Evolutionary conservation across 1,140 invertebrate species (phyloP), one percentile per base, ranked within the genome.

Genomic region (Zeugodacus cucurbitae): DNA sequence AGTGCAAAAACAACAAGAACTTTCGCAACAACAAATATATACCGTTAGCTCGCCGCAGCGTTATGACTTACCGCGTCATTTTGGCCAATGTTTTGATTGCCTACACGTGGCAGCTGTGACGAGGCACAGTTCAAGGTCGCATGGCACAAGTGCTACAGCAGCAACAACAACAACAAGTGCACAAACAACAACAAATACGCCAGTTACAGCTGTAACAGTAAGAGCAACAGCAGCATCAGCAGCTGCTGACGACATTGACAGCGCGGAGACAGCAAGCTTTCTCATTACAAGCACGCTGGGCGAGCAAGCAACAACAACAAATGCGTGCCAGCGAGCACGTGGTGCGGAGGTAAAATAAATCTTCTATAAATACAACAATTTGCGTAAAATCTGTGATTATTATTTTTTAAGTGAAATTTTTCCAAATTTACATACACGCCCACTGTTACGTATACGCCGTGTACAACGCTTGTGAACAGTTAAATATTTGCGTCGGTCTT

Each of bases 61-160:
- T 48, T 48, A 17, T 37, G 34, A 14, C 22, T n/a, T 82, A n/a
- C 8, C 41, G 74, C 22, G 41, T 22, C 14, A 37, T 82, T 41
- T 82, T 41, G 41, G 74, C 10, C 41, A n/a, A 10, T 82, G 74
- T 82, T 54, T 82, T 29, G 74, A 82, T n/a, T 82, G 74, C n/a
- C 48, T 82, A 26, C 74, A 82, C 41, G 41, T 82, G 41, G 74
- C 74, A 82, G 22, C n/a, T 26, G 41, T 44, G 34, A 82, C 22
- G 26, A 82, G n/a, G 4, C 44, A 29, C 41, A 82, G 74, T 82
- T 54, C 74, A 82, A 82, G 74, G 74, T 17, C 74, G 20, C n/a
- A 29, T 82, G 11, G n/a, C n/a, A 48, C 74, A 82, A 82, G 74
- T 17, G n/a, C 74, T 11, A 29, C 22, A 48, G 0, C 74, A 54